Base-by-base conservation (phyloP, 1,140 invertebrate species). In the Stegodyphus mimosarum region DNA sequence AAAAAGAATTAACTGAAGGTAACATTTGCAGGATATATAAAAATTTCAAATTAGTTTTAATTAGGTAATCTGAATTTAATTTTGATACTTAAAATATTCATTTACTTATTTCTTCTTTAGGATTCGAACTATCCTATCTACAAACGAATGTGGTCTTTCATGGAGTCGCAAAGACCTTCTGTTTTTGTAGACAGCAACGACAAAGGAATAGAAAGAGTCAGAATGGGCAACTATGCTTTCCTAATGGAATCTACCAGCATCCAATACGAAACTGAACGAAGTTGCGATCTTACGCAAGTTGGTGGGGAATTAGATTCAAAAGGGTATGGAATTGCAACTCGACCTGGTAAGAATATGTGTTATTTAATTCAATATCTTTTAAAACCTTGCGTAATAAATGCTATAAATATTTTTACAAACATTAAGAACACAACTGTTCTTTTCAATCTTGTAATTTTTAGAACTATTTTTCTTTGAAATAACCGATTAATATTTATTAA, bases 71-170 rank as follows among this genome's bases (percentile, higher is more conserved):
- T 55, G 13, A 55, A 55, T 55, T 55, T 55, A 55, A 55, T 55
- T 55, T 55, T 55, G 13, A 7, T 55, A 55, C 53, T 55, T 55
- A 13, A 55, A 13, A 7, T 7, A 55, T 55, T 55, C 53, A 7
- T 7, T 7, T 13, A 55, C 55, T 18, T 15, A 53, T 76, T 49
- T 83, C 15, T 63, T 55, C 5, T 71, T 51, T 89, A 97, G 95
- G 95, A 96, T 90, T 97, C 96, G 15, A 97, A 96, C 90, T 95
- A 97, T 89, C 95, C 95, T 0, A 92, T 93, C 0, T 97, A 95
- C 89, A 92, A 93, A 90, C 91, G 92, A 83, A 96, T 98, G 95
- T 96, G 94, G 93, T 92, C 94, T 13, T 93, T 95, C 70, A 99
- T 97, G 96, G 92, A 92, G 76, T 92, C 94, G 17, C 92, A 94